A percentile compares a stretch with the other conserved stretches of the same genome.
Conservation (phyloP, 1,140 invertebrate genomes). For the Euura lappo region DNA sequence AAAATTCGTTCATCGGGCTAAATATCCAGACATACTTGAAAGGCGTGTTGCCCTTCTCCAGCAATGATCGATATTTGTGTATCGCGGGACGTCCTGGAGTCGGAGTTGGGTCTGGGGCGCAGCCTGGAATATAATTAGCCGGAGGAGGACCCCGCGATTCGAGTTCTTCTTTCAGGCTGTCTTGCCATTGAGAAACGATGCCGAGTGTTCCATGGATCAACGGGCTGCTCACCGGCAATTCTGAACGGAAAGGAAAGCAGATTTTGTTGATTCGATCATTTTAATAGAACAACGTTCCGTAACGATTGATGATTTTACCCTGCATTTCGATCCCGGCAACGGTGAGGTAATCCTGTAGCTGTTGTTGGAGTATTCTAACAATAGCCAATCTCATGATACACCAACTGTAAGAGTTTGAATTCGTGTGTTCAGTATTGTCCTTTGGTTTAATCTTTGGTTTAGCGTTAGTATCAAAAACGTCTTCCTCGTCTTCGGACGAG, state of each 20-base stretch:
- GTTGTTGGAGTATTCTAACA: constrained; percentile 81
- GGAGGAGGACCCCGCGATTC: constrained; percentile 77
- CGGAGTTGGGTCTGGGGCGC: constrained; percentile 59
- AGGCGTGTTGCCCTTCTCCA: constrained; percentile 95
- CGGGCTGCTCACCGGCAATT: constrained; percentile 93
- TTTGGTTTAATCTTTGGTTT: constrained; percentile 65
- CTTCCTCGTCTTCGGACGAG: constrained; percentile 79
- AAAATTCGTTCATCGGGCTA: not conserved
- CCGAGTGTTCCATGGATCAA: constrained; percentile 88
- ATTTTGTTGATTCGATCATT: not conserved
- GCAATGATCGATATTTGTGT: constrained; percentile 89
- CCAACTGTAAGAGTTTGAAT: constrained; percentile 95
- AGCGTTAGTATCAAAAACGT: constrained; percentile 71
- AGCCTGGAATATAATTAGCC: constrained; percentile 83
- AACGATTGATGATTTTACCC: constrained; percentile 64
- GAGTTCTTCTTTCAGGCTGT: constrained; percentile 78
- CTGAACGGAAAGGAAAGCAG: constrained; percentile 57
- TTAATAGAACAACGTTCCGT: constrained; percentile 12
- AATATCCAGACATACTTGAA: constrained; percentile 72
- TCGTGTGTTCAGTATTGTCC: constrained; percentile 86
- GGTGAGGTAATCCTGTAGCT: constrained; percentile 80
- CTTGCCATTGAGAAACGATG: constrained; percentile 88
- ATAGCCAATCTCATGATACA: constrained; percentile 88
- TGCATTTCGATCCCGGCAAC: constrained; percentile 90
- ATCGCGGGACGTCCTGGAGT: constrained; percentile 84